Evolutionary conservation across 2,113 vertebrate species (phyloP).

Genomic region (Sander lucioperca): DNA sequence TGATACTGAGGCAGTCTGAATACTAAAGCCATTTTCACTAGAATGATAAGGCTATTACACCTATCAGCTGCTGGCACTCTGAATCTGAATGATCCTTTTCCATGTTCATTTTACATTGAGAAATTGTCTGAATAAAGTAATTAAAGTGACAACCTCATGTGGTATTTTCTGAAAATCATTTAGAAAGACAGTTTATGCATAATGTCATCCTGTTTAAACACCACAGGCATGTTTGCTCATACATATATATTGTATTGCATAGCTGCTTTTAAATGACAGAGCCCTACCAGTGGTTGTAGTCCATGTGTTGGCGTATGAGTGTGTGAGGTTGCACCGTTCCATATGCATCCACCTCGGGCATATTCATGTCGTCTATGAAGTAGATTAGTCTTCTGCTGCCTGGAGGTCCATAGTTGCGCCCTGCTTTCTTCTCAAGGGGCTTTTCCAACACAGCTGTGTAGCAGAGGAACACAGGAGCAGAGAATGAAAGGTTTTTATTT

Average conservation of each 20-base stretch:
- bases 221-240: conserved; percentile 1
- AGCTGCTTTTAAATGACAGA: not conserved
- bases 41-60: conserved; percentile 36
- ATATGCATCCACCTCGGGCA: conserved; percentile 93
- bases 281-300: conserved; percentile 94
- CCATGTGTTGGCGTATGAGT: conserved; percentile 93
- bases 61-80: conserved; percentile 22
- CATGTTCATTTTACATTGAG: conserved; percentile 19
- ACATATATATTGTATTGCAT: not conserved
- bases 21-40: not conserved
- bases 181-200: not conserved
- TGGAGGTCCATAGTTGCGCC: conserved; percentile 90
- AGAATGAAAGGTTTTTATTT: no score
- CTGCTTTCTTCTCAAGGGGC: conserved; percentile 95
- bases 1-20: conserved; percentile 17
- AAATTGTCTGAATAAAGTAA: not conserved
- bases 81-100: conserved; percentile 34
- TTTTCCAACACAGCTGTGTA: conserved; percentile 91
- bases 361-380: conserved; percentile 97
- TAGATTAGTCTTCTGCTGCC: conserved; percentile 92
- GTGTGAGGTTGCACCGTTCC: conserved; percentile 96
- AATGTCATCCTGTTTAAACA: not conserved
- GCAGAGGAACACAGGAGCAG: conserved; percentile 25
- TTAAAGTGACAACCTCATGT: not conserved
- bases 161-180: not conserved